Conservation (phyloP, 2,797 vertebrate species). For the Peromyscus attwateri region DNA sequence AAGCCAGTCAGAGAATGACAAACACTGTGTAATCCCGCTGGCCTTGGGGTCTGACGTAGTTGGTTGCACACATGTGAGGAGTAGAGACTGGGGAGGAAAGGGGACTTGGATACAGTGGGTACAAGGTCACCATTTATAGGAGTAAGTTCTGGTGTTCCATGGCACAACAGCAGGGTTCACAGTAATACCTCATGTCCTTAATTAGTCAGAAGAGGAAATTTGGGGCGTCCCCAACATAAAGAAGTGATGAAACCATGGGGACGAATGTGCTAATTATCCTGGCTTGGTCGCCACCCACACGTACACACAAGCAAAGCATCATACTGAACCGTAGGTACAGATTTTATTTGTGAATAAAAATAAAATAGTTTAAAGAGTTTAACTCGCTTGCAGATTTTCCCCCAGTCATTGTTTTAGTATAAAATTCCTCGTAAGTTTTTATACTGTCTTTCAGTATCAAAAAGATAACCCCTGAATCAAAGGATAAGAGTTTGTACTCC, state of each 20-base stretch:
- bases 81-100: background rate
- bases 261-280: background rate
- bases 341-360: background rate
- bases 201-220: background rate
- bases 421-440: background rate
- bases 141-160: background rate
- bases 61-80: background rate
- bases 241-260: background rate
- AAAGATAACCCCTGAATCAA: background rate
- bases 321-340: background rate
- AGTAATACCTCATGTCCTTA: background rate
- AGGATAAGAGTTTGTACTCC: background rate
- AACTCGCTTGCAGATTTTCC: background rate
- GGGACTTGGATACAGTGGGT: background rate
- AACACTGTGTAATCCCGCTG: background rate
- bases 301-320: background rate
- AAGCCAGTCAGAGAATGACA: background rate
- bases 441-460: background rate
- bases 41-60: too few species aligned
- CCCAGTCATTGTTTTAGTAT: background rate
- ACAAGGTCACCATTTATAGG: background rate
- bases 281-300: background rate
- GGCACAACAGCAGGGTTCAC: background rate
- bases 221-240: background rate
- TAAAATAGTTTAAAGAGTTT: background rate